Evolutionary conservation across 2,888 invertebrate species (phyloP).

Genomic region (Heliconius sara): DNA sequence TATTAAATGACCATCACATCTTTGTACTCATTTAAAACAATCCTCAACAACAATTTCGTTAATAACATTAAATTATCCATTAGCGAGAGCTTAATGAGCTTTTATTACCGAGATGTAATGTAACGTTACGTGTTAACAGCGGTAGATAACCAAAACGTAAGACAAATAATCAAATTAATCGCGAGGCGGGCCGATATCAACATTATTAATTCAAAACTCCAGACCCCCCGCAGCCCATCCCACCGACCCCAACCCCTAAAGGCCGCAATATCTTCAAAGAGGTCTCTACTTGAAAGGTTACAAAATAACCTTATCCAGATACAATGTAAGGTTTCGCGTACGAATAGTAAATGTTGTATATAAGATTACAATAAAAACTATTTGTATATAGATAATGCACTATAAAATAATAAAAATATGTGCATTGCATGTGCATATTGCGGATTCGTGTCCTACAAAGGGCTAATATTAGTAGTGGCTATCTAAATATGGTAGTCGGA

Average conservation of each 20-base stretch:
- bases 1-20: background rate
- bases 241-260: constrained; percentile 50
- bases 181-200: constrained; percentile 78
- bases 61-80: constrained; percentile 21
- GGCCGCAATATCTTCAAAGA: constrained; percentile 66
- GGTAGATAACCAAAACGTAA: constrained; percentile 58
- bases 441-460: background rate
- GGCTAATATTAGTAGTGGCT: background rate
- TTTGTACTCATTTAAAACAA: background rate
- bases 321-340: constrained; percentile 36
- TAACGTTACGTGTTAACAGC: constrained; percentile 42
- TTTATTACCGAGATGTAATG: constrained; percentile 27
- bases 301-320: constrained; percentile 48
- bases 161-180: constrained; percentile 82
- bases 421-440: background rate
- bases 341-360: constrained; percentile 27
- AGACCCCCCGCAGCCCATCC: constrained; percentile 56
- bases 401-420: too few species aligned
- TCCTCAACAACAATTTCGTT: background rate
- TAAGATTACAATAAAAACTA: background rate
- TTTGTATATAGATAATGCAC: too few species aligned
- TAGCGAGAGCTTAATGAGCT: constrained; percentile 19
- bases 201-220: constrained; percentile 82
- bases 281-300: constrained; percentile 59
- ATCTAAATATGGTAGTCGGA: background rate